These are phyloP conservation scores for Halyomorpha halys DNA, from an alignment of 1,140 invertebrate species.

Conservation along the genomic window DNA sequence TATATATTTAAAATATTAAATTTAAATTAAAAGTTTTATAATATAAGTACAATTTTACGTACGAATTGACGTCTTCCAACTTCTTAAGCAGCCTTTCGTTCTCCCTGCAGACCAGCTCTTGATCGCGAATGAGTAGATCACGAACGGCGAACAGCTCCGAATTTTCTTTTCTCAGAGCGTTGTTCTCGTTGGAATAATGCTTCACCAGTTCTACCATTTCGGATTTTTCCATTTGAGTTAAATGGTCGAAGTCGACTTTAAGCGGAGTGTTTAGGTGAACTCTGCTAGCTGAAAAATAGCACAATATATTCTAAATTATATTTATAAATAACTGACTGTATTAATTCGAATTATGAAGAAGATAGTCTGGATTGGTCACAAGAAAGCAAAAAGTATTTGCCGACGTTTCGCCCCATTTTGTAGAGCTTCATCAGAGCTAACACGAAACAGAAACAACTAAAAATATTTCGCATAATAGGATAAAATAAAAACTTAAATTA, in stretches of 20 bases:
- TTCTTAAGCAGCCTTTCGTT: constrained; percentile 79
- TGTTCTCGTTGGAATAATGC: constrained; percentile 76
- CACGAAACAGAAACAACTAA: too few species aligned
- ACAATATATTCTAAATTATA: background rate
- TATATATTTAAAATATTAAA: too few species aligned
- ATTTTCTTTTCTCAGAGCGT: constrained; percentile 74
- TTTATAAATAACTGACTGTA: too few species aligned
- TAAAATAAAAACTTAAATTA: too few species aligned
- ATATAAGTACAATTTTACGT: constrained; percentile 36
- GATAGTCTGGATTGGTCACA: too few species aligned
- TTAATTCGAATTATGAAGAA: too few species aligned
- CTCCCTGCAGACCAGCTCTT: constrained; percentile 79
- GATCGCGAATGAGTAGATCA: constrained; percentile 72
- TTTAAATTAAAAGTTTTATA: too few species aligned
- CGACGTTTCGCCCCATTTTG: too few species aligned
- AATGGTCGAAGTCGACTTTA: constrained; percentile 55
- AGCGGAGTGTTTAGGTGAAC: constrained; percentile 11
- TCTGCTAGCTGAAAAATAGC: constrained; percentile 16
- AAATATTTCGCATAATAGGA: too few species aligned
- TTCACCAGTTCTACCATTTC: constrained; percentile 64
- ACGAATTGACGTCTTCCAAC: constrained; percentile 77
- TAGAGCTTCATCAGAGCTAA: too few species aligned
- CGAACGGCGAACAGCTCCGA: constrained; percentile 67
- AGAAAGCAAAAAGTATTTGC: too few species aligned
- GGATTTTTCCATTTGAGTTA: constrained; percentile 55